A percentile compares a stretch with the other conserved stretches of the same genome.
phyloP scores from a whole-genome alignment of 2,888 invertebrate genomes.

The Aporophyla lueneburgensis region DNA sequence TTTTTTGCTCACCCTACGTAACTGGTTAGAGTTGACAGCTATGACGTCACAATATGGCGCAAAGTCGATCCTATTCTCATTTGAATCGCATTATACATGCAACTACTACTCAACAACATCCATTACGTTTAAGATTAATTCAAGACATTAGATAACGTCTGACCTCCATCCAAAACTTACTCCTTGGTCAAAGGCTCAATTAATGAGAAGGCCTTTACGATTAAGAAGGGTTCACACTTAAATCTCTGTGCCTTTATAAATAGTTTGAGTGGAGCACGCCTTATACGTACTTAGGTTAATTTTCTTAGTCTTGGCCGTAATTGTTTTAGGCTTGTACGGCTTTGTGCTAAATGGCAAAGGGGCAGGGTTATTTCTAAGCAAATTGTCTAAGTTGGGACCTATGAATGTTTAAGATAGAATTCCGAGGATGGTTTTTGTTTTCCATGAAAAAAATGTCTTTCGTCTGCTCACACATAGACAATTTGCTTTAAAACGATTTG shows the following conservation, averaged over 20 bases:
- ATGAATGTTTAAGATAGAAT: neutral
- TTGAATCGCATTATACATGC: no score
- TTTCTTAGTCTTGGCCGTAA: constrained; percentile 39
- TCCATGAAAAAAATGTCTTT: no score
- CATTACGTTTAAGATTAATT: constrained; percentile 72
- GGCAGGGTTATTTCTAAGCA: neutral
- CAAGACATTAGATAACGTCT: constrained; percentile 70
- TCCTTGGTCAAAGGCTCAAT: constrained; percentile 67
- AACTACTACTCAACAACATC: constrained; percentile 53
- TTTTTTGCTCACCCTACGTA: no score
- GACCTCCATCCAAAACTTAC: constrained; percentile 63
- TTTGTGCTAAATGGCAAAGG: constrained; percentile 37
- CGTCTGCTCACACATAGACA: neutral
- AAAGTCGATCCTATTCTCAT: no score
- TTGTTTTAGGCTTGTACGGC: constrained; percentile 36
- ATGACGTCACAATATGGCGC: no score
- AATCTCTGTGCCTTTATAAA: constrained; percentile 59
- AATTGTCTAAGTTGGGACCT: neutral
- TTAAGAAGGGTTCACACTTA: constrained; percentile 64
- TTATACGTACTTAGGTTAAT: constrained; percentile 38
- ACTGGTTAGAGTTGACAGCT: no score
- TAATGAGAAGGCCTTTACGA: constrained; percentile 66
- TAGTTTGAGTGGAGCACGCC: constrained; percentile 30
- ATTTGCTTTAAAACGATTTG: neutral
- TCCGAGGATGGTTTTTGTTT: neutral